Evolutionary conservation across 92 coral and sea anemone species (phyloP).

Genomic region (Porites cylindrica): DNA sequence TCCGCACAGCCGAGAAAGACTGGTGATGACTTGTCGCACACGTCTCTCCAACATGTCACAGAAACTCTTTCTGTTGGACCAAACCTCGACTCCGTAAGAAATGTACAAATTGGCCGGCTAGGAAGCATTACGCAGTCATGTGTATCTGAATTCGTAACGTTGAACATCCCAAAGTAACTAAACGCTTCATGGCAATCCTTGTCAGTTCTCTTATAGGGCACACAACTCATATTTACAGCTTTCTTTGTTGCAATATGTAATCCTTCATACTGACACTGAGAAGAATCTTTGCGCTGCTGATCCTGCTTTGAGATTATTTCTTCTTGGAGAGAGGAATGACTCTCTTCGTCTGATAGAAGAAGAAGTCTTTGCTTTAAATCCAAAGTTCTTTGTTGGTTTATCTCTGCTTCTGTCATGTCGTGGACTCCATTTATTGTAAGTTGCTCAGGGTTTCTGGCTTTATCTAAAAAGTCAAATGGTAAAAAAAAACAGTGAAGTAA

Average conservation of each 20-base stretch:
- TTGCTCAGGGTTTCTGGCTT: background rate
- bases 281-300: background rate
- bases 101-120: constrained; percentile 68
- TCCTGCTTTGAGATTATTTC: background rate
- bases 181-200: constrained; percentile 68
- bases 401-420: constrained; percentile 47
- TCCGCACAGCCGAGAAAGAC: constrained; percentile 78
- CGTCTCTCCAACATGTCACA: constrained; percentile 66
- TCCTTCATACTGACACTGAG: constrained; percentile 34
- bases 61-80: constrained; percentile 49
- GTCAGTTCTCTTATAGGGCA: constrained; percentile 57
- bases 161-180: constrained; percentile 62
- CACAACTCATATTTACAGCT: constrained; percentile 56
- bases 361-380: constrained; percentile 35
- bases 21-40: constrained; percentile 49
- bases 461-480: background rate
- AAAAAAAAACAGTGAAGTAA: background rate
- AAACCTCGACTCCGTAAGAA: constrained; percentile 64
- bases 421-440: constrained; percentile 43
- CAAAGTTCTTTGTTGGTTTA: constrained; percentile 7
- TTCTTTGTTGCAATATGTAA: background rate
- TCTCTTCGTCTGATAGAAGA: constrained; percentile 6
- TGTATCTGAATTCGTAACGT: constrained; percentile 47
- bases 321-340: background rate
- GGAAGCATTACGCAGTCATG: constrained; percentile 36